Conservation (phyloP, 2,888 invertebrate genomes). For the Agrochola lychnidis region DNA sequence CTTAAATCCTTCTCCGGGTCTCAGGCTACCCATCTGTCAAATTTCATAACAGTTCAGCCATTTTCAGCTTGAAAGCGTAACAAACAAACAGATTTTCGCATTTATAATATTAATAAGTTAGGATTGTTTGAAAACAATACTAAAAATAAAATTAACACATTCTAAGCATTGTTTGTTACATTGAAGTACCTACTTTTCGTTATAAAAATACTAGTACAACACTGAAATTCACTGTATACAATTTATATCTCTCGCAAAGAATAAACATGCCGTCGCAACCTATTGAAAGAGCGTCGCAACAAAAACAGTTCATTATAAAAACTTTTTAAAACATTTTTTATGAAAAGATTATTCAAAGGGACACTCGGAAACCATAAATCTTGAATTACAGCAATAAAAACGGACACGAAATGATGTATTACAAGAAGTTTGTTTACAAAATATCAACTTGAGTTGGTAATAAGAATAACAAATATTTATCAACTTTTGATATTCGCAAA, state of each 20-base stretch:
- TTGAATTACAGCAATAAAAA: slow-evolving; percentile 58
- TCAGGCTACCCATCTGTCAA: no score
- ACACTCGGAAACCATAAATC: slow-evolving; percentile 64
- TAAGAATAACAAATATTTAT: slow-evolving; percentile 21
- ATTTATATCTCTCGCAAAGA: slow-evolving; percentile 28
- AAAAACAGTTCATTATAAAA: slow-evolving; percentile 68
- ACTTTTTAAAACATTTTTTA: slow-evolving; percentile 63
- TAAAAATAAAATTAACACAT: background rate
- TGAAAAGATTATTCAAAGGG: slow-evolving; percentile 66
- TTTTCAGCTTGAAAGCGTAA: no score
- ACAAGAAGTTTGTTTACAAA: slow-evolving; percentile 55
- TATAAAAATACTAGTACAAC: slow-evolving; percentile 7
- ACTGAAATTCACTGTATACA: slow-evolving; percentile 30
- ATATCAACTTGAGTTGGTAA: slow-evolving; percentile 34
- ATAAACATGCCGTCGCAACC: slow-evolving; percentile 35
- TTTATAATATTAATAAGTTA: no score
- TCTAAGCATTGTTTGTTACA: slow-evolving; percentile 15
- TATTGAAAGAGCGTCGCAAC: slow-evolving; percentile 49
- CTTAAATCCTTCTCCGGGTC: no score
- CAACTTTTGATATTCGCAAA: slow-evolving; percentile 39
- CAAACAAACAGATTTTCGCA: no score
- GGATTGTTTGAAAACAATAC: background rate
- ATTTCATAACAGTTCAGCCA: no score
- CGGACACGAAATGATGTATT: slow-evolving; percentile 60
- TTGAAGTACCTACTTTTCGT: background rate